These are phyloP conservation scores for Pentamera pediparva DNA, from an alignment of 53 echinoderm and acorn worm species.

Conservation along the genomic window DNA sequence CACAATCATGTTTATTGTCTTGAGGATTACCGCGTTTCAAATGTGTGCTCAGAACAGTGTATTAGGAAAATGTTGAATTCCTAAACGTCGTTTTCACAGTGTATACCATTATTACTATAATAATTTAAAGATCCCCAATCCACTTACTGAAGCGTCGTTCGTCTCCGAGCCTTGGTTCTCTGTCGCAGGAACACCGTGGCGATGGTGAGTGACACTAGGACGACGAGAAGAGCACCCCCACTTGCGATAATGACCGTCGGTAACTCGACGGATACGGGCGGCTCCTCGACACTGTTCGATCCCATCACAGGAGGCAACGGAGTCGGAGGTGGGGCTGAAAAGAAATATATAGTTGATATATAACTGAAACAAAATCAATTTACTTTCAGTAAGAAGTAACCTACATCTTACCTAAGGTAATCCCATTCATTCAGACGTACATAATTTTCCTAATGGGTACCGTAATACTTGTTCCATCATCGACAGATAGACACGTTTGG, in stretches of 20 bases:
- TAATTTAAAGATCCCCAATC: too few relatives aligned
- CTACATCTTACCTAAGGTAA: not conserved
- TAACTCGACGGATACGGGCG: not conserved
- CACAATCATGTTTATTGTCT: too few relatives aligned
- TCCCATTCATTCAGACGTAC: not conserved
- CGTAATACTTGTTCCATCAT: too few relatives aligned
- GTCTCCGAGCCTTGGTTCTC: constrained; percentile 3
- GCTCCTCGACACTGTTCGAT: not conserved
- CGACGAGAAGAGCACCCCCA: constrained; percentile 15
- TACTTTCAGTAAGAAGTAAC: not conserved
- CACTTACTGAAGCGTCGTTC: too few relatives aligned
- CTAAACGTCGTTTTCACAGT: too few relatives aligned
- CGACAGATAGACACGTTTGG: too few relatives aligned
- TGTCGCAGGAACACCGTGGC: constrained; percentile 8
- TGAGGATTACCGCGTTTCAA: too few relatives aligned
- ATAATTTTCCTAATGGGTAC: too few relatives aligned
- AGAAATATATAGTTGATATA: not conserved
- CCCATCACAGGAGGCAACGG: not conserved
- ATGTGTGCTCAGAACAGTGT: too few relatives aligned
- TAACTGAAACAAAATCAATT: not conserved
- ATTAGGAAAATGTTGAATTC: too few relatives aligned
- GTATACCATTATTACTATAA: too few relatives aligned
- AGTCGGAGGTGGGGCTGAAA: not conserved
- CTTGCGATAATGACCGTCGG: constrained; percentile 15
- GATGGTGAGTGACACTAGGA: constrained; percentile 3